Evolutionary conservation across 2,888 invertebrate species (phyloP), one percentile per base, ranked within the genome.

Genomic region (Caenorhabditis macrosperma): DNA sequence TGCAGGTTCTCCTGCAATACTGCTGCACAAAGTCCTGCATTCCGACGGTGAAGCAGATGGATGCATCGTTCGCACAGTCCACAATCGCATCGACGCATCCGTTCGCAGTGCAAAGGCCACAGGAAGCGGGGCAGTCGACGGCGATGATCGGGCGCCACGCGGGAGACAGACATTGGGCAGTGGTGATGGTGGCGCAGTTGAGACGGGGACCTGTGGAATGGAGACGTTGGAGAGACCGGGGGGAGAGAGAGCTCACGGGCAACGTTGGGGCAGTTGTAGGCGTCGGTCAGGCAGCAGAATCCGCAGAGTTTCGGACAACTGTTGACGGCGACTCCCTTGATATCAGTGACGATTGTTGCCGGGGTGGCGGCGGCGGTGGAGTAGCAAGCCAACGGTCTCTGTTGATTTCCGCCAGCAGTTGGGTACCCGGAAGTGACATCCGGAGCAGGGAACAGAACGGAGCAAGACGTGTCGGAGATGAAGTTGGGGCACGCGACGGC

Each of bases 261-360:
- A 26, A 48, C 64, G 61, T 82, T 80, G 2, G 60, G 52, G 46
- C 82, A 82, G 33, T 44, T 77, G 63, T 66, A 82, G 6, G 46
- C 55, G 12, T 66, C 60, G 0, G 82, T 78, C n/a, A 71, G 52
- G 38, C 82, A 82, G 52, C 82, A 82, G 52, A 54, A 78, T 59
- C 79, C 82, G 66, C 82, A 82, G n/a, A 77, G 59, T 35, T 79
- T 82, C 35, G 82, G 67, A 35, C 82, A 82, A n/a, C 52, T 71
- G 10, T 35, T 48, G 28, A 61, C 24, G 6, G 71, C 71, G 2
- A 52, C 71, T 38, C 38, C 60, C 52, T 71, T 71, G 52, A 71
- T 41, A n/a, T 71, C 71, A 17, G 52, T 28, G 10, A 50, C 71
- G 7, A 71, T 44, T 0, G 52, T 30, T 5, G 71, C 71, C n/a